Base-by-base conservation (phyloP, 2,888 invertebrate genomes). In the Heliconius ismenius region DNA sequence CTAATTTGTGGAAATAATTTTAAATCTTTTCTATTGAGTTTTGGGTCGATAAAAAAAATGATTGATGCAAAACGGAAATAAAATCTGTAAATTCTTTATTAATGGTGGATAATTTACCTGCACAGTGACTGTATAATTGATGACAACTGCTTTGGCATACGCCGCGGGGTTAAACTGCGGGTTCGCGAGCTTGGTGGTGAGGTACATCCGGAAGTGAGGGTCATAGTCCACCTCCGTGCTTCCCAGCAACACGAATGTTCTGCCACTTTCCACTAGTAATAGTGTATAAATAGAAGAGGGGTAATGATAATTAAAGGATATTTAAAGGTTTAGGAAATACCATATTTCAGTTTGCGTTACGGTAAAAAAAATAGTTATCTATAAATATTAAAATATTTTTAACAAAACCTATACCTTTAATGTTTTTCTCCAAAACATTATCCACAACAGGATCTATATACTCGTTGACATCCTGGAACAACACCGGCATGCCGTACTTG, bases 211-310 rank as follows among this genome's bases (percentile, higher is more conserved):
- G 92, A 98, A 98, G 85, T 96, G 96, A 0, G 96, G 96, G 91
- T 98, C 98, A 90, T 97, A 98, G 89, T 98, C 98, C 15, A 98
- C 97, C 87, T 98, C 98, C 79, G 96, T 96, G 87, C 98, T 98
- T 43, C 98, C 98, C 72, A 98, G 92, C 83, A 97, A 92, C n/a
- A 98, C 95, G 89, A 97, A 98, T n/a, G 95, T 95, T 79, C 98
- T 95, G 0, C 98, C 98, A 76, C 95, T 95, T 76, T 94, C 95
- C 76, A 95, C 95, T 95, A 85, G 13, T 36, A 21, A n/a, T 54
- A 32, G 32, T 21, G 28, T 54, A 13, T 21, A n/a, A 24, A 6
- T n/a, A 49, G 49, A 18, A 49, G 49, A 49, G 18, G 18, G 11
- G 36, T 1, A 39, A 39, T 39, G 2, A 32, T 7, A 7, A 32